A percentile compares a stretch with the other conserved stretches of the same genome.
Conservation (phyloP, 1,140 invertebrate species). For the Zaprionus ornatus region DNA sequence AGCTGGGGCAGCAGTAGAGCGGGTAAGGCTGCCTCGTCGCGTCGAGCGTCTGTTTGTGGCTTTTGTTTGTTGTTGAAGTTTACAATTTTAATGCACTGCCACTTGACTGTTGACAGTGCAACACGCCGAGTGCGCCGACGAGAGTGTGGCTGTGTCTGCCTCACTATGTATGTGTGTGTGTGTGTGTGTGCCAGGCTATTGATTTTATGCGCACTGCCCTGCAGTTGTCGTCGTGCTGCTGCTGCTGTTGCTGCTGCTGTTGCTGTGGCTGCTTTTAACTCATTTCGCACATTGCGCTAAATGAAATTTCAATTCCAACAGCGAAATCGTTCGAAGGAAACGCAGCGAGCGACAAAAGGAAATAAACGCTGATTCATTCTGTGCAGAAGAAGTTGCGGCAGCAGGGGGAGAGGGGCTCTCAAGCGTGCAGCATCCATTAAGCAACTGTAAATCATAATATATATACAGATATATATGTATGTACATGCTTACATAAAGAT, state of each 20-base stretch:
- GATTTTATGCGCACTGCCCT: slow-evolving; percentile 69
- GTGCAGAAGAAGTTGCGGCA: not conserved
- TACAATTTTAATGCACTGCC: slow-evolving; percentile 82
- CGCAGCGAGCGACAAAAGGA: slow-evolving; percentile 9
- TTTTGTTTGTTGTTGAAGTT: slow-evolving; percentile 81
- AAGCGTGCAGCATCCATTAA: slow-evolving; percentile 5
- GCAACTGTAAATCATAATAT: slow-evolving; percentile 9
- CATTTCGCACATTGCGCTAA: slow-evolving; percentile 61
- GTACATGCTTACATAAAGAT: not conserved
- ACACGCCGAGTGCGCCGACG: slow-evolving; percentile 38
- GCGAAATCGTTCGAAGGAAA: slow-evolving; percentile 51
- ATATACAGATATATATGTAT: not conserved
- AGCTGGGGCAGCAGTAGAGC: too few species aligned
- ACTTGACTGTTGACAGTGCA: slow-evolving; percentile 81
- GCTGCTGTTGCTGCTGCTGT: slow-evolving; percentile 38
- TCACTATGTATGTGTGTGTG: slow-evolving; percentile 4
- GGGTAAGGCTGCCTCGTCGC: slow-evolving; percentile 13
- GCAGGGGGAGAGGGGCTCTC: not conserved
- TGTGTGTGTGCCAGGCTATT: slow-evolving; percentile 55
- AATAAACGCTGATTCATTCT: slow-evolving; percentile 23
- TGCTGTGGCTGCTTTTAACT: slow-evolving; percentile 43
- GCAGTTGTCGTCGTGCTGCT: slow-evolving; percentile 28
- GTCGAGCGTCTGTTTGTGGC: slow-evolving; percentile 72
- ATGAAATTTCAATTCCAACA: slow-evolving; percentile 63
- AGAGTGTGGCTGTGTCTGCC: not conserved